phyloP scores from a whole-genome alignment of 1,140 invertebrate species.

The Achroia grisella region DNA sequence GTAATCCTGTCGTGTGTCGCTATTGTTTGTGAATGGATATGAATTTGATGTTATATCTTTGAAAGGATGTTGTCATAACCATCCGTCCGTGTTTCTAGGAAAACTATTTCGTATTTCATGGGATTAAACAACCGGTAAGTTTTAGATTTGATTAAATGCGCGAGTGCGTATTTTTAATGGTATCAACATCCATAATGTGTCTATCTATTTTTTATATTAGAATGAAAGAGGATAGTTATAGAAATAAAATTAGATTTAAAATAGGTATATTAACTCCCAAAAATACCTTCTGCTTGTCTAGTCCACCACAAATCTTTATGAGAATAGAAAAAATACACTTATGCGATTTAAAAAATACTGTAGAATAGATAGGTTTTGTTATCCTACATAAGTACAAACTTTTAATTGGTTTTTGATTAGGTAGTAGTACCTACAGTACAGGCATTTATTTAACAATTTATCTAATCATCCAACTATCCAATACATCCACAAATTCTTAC shows the following conservation, averaged over 20 bases:
- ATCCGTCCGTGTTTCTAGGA: constrained; percentile 18
- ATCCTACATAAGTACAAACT: too few species aligned
- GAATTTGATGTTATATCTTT: constrained; percentile 21
- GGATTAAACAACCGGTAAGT: constrained; percentile 39
- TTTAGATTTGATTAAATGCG: not conserved
- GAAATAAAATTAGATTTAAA: too few species aligned
- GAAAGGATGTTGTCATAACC: constrained; percentile 35
- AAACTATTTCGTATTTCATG: constrained; percentile 30
- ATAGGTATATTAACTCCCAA: not conserved
- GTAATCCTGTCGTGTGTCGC: constrained; percentile 20
- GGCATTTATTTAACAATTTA: too few species aligned
- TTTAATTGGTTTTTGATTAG: too few species aligned
- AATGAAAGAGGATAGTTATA: too few species aligned
- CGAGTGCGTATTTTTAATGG: not conserved
- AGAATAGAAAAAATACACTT: not conserved
- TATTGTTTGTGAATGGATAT: constrained; percentile 34
- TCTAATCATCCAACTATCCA: too few species aligned
- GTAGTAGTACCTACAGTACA: too few species aligned
- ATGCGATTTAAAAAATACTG: too few species aligned
- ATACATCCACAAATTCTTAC: too few species aligned
- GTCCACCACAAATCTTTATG: not conserved
- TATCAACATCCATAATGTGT: not conserved
- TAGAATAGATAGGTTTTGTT: too few species aligned
- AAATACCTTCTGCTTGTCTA: not conserved
- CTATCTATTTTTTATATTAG: not conserved